These are phyloP conservation scores for Apis cerana DNA, from an alignment of 1,140 invertebrate genomes.

Conservation along the genomic window DNA sequence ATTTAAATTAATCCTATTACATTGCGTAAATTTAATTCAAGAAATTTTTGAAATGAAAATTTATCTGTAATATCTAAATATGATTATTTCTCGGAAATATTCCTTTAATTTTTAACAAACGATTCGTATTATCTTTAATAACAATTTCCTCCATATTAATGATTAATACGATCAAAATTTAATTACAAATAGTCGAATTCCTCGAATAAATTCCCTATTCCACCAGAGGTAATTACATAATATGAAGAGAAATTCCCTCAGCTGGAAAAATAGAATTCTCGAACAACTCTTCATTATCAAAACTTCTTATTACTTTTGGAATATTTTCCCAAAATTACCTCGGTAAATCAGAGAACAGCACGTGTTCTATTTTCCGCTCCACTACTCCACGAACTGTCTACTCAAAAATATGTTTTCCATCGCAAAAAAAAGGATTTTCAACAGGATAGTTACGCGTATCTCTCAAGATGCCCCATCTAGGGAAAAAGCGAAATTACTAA, in stretches of 20 bases:
- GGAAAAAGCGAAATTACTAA: too few species aligned
- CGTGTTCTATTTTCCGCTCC: too few species aligned
- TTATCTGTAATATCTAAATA: too few species aligned
- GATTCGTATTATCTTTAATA: background rate
- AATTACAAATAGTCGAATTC: too few species aligned
- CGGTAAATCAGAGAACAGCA: background rate
- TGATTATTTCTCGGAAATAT: background rate
- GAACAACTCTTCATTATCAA: constrained; percentile 10
- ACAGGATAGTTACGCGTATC: background rate
- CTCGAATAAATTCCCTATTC: background rate
- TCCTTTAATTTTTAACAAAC: background rate
- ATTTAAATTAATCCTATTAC: background rate
- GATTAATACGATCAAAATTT: background rate
- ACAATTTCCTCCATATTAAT: background rate
- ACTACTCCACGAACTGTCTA: background rate
- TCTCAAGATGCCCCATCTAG: background rate
- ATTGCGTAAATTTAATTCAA: background rate
- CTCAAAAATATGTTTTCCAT: background rate
- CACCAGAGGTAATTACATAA: background rate
- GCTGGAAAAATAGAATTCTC: background rate
- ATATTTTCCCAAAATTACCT: background rate
- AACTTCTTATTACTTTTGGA: background rate
- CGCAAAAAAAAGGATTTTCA: background rate
- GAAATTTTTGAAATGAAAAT: background rate
- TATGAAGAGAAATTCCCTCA: background rate